Base-by-base conservation (phyloP, 2,113 vertebrate genomes). In the Alces alces region DNA sequence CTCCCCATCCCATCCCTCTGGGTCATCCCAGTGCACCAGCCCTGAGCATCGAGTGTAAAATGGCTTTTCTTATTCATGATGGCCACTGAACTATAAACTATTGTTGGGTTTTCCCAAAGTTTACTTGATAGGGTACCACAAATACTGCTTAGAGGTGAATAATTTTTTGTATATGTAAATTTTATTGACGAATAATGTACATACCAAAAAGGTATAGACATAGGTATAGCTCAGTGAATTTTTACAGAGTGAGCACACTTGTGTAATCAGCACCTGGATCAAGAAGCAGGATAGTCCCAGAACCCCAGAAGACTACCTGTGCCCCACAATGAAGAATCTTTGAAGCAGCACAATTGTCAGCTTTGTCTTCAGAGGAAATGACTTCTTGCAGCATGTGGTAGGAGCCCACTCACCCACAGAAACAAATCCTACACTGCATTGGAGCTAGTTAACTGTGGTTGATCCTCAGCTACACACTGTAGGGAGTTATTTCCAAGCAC, bases 161-260 rank as follows among this genome's bases (percentile, higher is more conserved):
- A 78, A 39, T 25, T 84, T 96, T 92, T 87, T 85, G 36, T 55
- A 76, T 89, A 11, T 92, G 45, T 88, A 96, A 45, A 82, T 83
- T 90, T 92, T 94, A 93, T 61, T 79, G 76, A 93, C 43, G 7
- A 60, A 86, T 86, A 60, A 30, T 4, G 30, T 70, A 64, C 39
- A 64, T 80, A 45, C 45, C 43, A 66, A 82, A 57, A 61, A 50
- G 12, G 17, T 92, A 78, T n/a, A 80, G 79, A 91, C 89, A 64
- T 73, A 30, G 57, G 55, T 52, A 33, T 76, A 95, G 52, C 23
- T 93, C 58, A 89, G 39, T 87, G 36, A 30, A 84, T 92, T 96
- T 97, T 90, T 79, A 93, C 84, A 93, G 92, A 95, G 47, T 86
- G 7, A 89, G 79, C 91, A 92, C 23, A 58, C 50, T 27, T 78